Percentiles rank a stretch among this genome's conserved stretches.
These are phyloP conservation scores for Micromesistius poutassou DNA, from an alignment of 2,797 vertebrate species.

Conservation along the genomic window DNA sequence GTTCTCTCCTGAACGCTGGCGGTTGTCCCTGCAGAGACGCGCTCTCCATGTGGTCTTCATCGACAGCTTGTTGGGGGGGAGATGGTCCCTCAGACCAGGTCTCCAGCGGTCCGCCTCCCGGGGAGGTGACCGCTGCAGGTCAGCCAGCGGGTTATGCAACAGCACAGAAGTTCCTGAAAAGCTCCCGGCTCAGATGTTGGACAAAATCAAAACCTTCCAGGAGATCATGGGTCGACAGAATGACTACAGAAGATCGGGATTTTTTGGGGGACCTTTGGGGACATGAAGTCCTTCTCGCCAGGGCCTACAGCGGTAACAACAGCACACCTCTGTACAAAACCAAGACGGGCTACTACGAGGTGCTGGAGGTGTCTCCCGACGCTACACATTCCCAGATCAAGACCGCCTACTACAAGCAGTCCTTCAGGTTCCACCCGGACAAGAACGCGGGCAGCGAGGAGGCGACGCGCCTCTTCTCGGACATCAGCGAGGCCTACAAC, in stretches of 20 bases:
- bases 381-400: conserved; percentile 89
- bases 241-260: not conserved
- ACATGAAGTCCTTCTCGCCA: conserved; percentile 6
- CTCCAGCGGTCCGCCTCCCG: not conserved
- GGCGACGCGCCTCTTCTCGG: conserved; percentile 78
- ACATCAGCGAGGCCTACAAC: conserved; percentile 84
- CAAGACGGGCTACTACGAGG: conserved; percentile 78
- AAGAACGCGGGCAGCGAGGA: conserved; percentile 75
- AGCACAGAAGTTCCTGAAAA: not conserved
- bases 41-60: not conserved
- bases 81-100: not conserved
- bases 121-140: not conserved
- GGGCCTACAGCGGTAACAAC: conserved; percentile 39
- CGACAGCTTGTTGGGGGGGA: not conserved
- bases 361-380: conserved; percentile 70
- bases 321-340: conserved; percentile 54
- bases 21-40: not conserved
- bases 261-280: not conserved
- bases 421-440: conserved; percentile 86
- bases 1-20: not conserved
- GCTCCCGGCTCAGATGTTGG: not conserved
- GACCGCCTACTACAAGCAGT: conserved; percentile 88
- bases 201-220: not conserved
- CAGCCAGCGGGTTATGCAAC: not conserved
- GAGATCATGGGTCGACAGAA: not conserved